Conservation (phyloP, 2,888 invertebrate species). For the Patella caerulea region DNA sequence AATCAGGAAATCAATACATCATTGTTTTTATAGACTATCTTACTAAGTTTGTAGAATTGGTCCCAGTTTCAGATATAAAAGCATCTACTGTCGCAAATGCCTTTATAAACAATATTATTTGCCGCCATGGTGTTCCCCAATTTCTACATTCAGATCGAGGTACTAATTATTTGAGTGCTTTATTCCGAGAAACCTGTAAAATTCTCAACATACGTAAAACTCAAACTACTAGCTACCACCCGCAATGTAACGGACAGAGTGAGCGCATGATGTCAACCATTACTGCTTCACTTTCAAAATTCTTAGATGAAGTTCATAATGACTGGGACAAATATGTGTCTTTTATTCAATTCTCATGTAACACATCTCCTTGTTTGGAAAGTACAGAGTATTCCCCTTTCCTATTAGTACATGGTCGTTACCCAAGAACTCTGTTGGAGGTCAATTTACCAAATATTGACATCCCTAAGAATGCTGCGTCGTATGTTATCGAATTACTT, state of each 20-base stretch:
- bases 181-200: conserved; percentile 17
- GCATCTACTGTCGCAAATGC: conserved; percentile 6
- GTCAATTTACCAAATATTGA: background rate
- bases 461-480: background rate
- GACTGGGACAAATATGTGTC: background rate
- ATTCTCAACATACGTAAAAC: conserved; percentile 17
- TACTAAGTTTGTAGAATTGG: conserved; percentile 17
- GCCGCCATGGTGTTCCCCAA: conserved; percentile 17
- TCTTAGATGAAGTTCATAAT: background rate
- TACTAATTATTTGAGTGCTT: conserved; percentile 11
- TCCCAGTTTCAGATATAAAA: conserved; percentile 16
- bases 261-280: background rate
- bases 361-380: background rate
- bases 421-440: background rate
- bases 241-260: conserved; percentile 21
- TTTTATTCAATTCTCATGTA: conserved; percentile 2
- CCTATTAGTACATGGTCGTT: background rate
- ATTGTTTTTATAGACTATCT: conserved; percentile 17
- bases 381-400: background rate
- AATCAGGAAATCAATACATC: background rate
- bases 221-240: conserved; percentile 13
- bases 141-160: conserved; percentile 9
- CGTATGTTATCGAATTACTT: background rate
- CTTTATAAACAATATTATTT: conserved; percentile 15
- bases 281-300: background rate